A percentile compares a stretch with the other conserved stretches of the same genome.
phyloP scores from a whole-genome alignment of 2,113 vertebrate genomes.

The Limanda limanda region DNA sequence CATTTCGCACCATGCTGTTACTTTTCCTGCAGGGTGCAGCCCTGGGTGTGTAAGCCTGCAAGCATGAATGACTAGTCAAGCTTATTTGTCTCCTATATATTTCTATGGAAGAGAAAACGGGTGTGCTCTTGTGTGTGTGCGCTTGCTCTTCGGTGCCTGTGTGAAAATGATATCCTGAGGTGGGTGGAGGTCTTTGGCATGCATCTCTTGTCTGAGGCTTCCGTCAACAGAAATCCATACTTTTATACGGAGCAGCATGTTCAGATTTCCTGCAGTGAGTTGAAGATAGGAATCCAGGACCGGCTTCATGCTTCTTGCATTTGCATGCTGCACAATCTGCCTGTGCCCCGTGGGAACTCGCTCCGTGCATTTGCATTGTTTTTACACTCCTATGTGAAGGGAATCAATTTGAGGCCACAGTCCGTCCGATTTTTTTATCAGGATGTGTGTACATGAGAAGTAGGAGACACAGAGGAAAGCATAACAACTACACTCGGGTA shows the following conservation, averaged over 20 bases:
- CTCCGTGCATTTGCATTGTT: constrained; percentile 65
- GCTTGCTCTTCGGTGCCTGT: constrained; percentile 29
- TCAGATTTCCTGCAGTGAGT: constrained; percentile 38
- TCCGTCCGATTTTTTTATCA: constrained; percentile 60
- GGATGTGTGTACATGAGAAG: constrained; percentile 41
- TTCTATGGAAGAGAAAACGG: constrained; percentile 25
- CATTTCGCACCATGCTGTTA: constrained; percentile 61
- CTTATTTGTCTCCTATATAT: constrained; percentile 14
- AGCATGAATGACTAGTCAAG: constrained; percentile 46
- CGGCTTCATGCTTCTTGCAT: constrained; percentile 62
- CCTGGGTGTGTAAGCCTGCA: constrained; percentile 3
- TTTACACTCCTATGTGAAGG: constrained; percentile 37
- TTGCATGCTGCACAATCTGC: constrained; percentile 75
- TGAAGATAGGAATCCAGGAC: constrained; percentile 41
- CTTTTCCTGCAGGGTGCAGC: constrained; percentile 35
- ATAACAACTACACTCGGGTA: constrained; percentile 40
- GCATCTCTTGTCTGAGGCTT: constrained; percentile 57
- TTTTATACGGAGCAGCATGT: constrained; percentile 46
- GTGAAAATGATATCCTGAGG: constrained; percentile 31
- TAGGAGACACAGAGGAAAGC: constrained; percentile 37
- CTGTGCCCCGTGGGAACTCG: constrained; percentile 56
- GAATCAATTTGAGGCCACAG: constrained; percentile 52
- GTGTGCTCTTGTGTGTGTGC: constrained; percentile 13
- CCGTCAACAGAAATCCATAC: constrained; percentile 65
- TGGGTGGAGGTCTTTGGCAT: constrained; percentile 60